These are phyloP conservation scores for Tachypleus tridentatus DNA, from an alignment of 1,140 invertebrate genomes.

Conservation along the genomic window DNA sequence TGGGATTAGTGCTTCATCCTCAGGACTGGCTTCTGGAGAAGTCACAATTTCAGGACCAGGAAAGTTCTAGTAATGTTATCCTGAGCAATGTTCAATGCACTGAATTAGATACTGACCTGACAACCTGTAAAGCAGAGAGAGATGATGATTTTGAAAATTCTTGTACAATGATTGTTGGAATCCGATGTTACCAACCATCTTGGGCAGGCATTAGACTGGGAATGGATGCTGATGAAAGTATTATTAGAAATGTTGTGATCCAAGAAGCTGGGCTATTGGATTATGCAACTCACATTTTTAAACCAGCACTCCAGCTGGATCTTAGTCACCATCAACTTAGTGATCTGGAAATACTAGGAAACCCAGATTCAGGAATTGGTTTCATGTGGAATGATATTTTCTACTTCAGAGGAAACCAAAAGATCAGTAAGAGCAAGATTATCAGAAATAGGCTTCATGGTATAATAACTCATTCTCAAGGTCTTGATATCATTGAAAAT, in stretches of 20 bases:
- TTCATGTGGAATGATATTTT: conserved; percentile 80
- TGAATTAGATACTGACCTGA: conserved; percentile 83
- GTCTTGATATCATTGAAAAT: conserved; percentile 21
- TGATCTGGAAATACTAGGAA: conserved; percentile 62
- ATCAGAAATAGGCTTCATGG: conserved; percentile 73
- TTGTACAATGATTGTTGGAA: conserved; percentile 74
- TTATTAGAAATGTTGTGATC: conserved; percentile 75
- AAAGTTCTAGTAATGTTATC: conserved; percentile 27
- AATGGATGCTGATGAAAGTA: conserved; percentile 67
- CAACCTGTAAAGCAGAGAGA: conserved; percentile 65
- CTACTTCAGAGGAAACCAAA: conserved; percentile 60
- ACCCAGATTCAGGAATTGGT: conserved; percentile 75
- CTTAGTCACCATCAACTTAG: conserved; percentile 85
- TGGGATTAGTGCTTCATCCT: conserved; percentile 84
- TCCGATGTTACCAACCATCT: conserved; percentile 73
- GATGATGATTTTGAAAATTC: conserved; percentile 71
- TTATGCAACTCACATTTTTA: conserved; percentile 77
- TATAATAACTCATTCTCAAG: conserved; percentile 36
- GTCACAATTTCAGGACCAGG: conserved; percentile 17
- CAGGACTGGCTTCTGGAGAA: conserved; percentile 76
- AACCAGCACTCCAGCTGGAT: conserved; percentile 87
- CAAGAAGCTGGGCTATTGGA: conserved; percentile 89
- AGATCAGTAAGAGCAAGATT: conserved; percentile 79
- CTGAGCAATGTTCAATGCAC: conserved; percentile 76
- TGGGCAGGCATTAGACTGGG: conserved; percentile 88